A percentile compares a stretch with the other conserved stretches of the same genome.
These are phyloP conservation scores for Plebejus anna DNA, from an alignment of 2,888 invertebrate genomes.

Conservation along the genomic window DNA sequence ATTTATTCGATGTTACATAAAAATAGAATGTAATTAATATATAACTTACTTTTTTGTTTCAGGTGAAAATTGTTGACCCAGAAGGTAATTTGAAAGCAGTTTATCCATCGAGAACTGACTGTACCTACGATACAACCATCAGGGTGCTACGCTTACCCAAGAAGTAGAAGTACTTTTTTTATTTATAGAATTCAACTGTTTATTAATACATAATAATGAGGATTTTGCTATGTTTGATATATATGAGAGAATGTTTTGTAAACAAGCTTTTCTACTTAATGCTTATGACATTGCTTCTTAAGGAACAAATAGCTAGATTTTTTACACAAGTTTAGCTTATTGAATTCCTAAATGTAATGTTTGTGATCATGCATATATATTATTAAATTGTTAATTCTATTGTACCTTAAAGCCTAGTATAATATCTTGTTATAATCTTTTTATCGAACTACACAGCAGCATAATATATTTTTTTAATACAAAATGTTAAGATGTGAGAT, in stretches of 20 bases:
- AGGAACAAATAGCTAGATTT: background rate
- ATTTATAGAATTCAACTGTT: conserved; percentile 1
- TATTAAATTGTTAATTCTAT: conserved; percentile 1
- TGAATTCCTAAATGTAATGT: background rate
- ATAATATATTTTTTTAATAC: background rate
- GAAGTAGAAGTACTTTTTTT: conserved; percentile 51
- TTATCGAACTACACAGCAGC: conserved; percentile 4
- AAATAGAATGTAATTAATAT: no score
- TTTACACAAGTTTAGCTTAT: background rate
- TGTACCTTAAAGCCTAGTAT: background rate
- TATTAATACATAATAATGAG: background rate
- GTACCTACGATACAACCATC: conserved; percentile 74
- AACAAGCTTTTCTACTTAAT: background rate
- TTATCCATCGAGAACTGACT: conserved; percentile 88
- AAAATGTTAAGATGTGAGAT: background rate
- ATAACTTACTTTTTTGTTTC: conserved; percentile 43
- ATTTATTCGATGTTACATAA: no score
- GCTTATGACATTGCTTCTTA: background rate
- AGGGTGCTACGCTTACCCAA: conserved; percentile 59
- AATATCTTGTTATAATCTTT: conserved; percentile 1
- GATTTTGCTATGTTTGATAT: conserved; percentile 9
- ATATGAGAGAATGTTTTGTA: background rate
- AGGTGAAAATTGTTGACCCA: conserved; percentile 85
- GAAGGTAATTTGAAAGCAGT: conserved; percentile 86
- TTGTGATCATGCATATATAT: conserved; percentile 4